These are phyloP conservation scores for Ctena decussata DNA, from an alignment of 2,888 invertebrate genomes.

Conservation along the genomic window DNA sequence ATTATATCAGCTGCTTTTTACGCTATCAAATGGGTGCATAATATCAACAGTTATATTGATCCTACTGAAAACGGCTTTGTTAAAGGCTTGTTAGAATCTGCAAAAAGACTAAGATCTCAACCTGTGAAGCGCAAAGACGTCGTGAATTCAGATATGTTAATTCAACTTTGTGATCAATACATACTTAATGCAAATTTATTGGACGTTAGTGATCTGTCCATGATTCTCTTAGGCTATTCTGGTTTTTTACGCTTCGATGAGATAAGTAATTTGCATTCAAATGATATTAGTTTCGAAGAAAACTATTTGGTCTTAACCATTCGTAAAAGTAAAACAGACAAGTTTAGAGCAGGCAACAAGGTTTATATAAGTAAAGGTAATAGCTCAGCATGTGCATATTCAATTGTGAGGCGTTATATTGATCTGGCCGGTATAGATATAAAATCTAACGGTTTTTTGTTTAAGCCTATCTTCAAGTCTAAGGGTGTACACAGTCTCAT, in stretches of 20 bases:
- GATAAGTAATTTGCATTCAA: conserved; percentile 18
- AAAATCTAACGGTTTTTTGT: no score
- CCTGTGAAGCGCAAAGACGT: conserved; percentile 43
- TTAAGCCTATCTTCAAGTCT: no score
- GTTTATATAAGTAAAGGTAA: conserved; percentile 26
- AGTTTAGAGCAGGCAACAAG: conserved; percentile 24
- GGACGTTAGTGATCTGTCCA: conserved; percentile 11
- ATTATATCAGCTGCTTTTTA: conserved; percentile 40
- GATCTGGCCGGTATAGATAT: no score
- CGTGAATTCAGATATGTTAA: conserved; percentile 34
- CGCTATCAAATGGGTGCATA: conserved; percentile 49
- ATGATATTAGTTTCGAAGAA: conserved; percentile 22
- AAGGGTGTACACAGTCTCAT: no score
- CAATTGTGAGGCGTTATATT: no score
- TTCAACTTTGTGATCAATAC: conserved; percentile 23
- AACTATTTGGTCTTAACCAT: conserved; percentile 18
- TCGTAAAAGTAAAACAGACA: conserved; percentile 37
- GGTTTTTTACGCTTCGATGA: conserved; percentile 21
- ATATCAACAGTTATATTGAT: conserved; percentile 13
- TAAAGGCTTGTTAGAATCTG: conserved; percentile 20
- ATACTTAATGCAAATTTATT: neutral
- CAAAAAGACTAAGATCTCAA: conserved; percentile 33
- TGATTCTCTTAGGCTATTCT: conserved; percentile 21
- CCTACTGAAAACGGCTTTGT: conserved; percentile 39
- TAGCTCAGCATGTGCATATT: no score